Base-by-base conservation (phyloP, 2,797 vertebrate genomes). In the Menidia menidia region DNA sequence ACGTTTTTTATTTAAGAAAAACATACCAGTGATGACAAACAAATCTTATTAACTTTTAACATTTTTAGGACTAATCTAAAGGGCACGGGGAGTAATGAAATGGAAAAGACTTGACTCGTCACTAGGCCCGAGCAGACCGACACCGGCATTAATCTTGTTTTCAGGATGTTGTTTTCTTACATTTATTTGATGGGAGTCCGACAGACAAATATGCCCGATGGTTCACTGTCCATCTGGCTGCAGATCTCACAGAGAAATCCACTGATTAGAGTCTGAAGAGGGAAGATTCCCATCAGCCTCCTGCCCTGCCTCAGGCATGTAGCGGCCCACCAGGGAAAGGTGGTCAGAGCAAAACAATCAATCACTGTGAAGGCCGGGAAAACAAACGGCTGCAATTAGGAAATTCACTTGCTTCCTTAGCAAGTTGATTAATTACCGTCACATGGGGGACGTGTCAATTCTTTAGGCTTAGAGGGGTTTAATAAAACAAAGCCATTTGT, bases 371-470 rank as follows among this genome's bases (percentile, higher is more conserved):
- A 89, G 87, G 90, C 86, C 73, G 79, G 75, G 76, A 83, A 89
- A 92, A 91, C 87, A 88, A 88, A 89, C 87, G 81, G 84, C 69
- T 68, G 79, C 90, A 93, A 94, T 95, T 88, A 94, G 84, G 82
- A 92, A 90, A 88, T 79, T 89, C 78, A 87, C 89, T 86, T 84
- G 64, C 43, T 72, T 81, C 32, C 68, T 69, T 89, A 89, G 88
- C 92, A 90, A 71, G 68, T 89, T 94, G 94, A 95, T 95, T 94
- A 93, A 95, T 94, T 85, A 71, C 81, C 31, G 42, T 88, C 93
- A 83, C 86, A 51, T 4, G 86, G 90, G 90, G 92, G 85, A 63
- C 31, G 18, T 65, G 70, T 75, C 43, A 43, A 32, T 73, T 61
- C 41, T 66, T 75, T n/a, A 50, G 52, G 75, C 76, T 43, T 75